A percentile compares a stretch with the other conserved stretches of the same genome.
Evolutionary conservation across 2,888 invertebrate species (phyloP).

Genomic region (Hemicrepidius hirtus): DNA sequence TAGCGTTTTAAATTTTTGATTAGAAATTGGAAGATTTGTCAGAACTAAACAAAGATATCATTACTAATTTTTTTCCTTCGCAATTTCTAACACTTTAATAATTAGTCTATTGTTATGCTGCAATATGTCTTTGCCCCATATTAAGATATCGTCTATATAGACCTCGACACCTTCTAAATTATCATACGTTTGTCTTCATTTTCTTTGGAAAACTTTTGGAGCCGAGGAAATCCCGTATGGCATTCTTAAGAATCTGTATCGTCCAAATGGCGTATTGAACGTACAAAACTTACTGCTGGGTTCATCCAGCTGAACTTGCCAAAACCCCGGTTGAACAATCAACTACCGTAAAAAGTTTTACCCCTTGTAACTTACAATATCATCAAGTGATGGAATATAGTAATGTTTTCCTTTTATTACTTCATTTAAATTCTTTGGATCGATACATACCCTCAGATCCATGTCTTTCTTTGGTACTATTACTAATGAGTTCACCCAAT

Average conservation of each 20-base stretch:
- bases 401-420: background rate
- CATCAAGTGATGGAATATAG: constrained; percentile 10
- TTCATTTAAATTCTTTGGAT: constrained; percentile 59
- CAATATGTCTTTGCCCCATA: too few relatives aligned
- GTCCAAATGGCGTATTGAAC: constrained; percentile 62
- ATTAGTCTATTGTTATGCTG: too few relatives aligned
- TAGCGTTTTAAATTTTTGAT: too few relatives aligned
- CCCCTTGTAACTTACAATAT: constrained; percentile 20
- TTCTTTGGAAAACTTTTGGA: constrained; percentile 63
- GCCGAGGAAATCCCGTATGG: constrained; percentile 50
- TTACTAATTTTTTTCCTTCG: too few relatives aligned
- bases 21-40: too few relatives aligned
- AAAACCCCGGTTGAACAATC: constrained; percentile 4
- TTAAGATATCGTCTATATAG: constrained; percentile 63
- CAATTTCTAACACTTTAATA: too few relatives aligned
- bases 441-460: constrained; percentile 60
- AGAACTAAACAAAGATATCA: too few relatives aligned
- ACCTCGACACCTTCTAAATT: constrained; percentile 61
- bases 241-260: constrained; percentile 54
- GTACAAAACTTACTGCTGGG: constrained; percentile 46
- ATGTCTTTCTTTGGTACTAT: constrained; percentile 55
- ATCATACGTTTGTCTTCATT: constrained; percentile 64
- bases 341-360: constrained; percentile 27
- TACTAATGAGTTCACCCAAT: constrained; percentile 54
- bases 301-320: constrained; percentile 2